A percentile compares a stretch with the other conserved stretches of the same genome.
Conservation (phyloP, 2,888 invertebrate species). For the Oxycera nigricornis region DNA sequence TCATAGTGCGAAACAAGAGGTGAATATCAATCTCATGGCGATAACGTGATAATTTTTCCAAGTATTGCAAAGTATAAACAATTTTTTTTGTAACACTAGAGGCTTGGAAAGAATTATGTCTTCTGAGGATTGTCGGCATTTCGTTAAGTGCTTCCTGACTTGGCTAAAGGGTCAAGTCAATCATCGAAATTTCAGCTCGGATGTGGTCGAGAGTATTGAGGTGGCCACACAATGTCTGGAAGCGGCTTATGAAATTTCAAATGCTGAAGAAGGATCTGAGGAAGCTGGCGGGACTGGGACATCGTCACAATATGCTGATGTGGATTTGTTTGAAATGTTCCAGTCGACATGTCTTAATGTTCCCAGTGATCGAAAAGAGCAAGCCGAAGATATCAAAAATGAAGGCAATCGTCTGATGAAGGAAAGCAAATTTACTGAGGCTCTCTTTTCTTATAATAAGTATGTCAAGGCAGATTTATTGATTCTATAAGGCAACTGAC, state of each 20-base stretch:
- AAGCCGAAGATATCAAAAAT: slow-evolving; percentile 86
- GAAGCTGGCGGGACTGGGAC: neutral
- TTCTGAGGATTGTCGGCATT: slow-evolving; percentile 45
- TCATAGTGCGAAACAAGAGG: too few species aligned
- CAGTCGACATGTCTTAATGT: slow-evolving; percentile 60
- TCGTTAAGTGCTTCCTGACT: slow-evolving; percentile 58
- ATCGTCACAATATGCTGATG: slow-evolving; percentile 42
- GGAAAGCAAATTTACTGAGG: slow-evolving; percentile 78
- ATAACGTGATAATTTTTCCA: too few species aligned
- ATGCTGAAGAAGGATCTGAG: neutral
- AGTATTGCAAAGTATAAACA: too few species aligned
- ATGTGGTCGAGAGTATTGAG: slow-evolving; percentile 68
- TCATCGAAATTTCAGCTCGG: slow-evolving; percentile 54
- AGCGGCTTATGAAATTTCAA: slow-evolving; percentile 74
- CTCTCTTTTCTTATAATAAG: slow-evolving; percentile 78
- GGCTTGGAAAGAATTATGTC: slow-evolving; percentile 6
- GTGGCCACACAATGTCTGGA: slow-evolving; percentile 95
- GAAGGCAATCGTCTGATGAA: slow-evolving; percentile 92
- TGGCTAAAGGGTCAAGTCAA: slow-evolving; percentile 59
- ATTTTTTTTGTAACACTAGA: too few species aligned
- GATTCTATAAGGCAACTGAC: too few species aligned
- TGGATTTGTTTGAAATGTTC: slow-evolving; percentile 63
- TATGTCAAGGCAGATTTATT: too few species aligned
- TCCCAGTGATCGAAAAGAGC: slow-evolving; percentile 66
- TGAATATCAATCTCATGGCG: too few species aligned